These are phyloP conservation scores for Drosophila mojavensis DNA, from an alignment of 1,140 invertebrate genomes.

Conservation along the genomic window DNA sequence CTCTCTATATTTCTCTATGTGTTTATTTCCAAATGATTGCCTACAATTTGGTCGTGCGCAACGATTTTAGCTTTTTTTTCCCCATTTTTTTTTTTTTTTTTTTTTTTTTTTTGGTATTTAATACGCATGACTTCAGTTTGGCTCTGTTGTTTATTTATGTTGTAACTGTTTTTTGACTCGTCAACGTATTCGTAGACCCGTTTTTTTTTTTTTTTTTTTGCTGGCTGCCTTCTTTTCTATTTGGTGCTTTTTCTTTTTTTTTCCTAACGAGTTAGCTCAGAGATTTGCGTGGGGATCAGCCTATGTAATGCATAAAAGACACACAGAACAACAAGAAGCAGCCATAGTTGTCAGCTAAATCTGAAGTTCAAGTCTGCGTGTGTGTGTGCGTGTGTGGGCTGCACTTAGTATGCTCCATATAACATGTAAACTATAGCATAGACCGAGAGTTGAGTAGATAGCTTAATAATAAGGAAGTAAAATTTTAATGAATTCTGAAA, in stretches of 20 bases:
- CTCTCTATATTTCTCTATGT: slow-evolving; percentile 5
- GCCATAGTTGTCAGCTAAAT: slow-evolving; percentile 28
- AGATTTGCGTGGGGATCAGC: slow-evolving; percentile 45
- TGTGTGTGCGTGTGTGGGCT: slow-evolving; percentile 5
- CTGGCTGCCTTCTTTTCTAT: slow-evolving; percentile 4
- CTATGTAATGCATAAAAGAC: slow-evolving; percentile 29
- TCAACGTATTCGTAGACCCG: slow-evolving; percentile 39
- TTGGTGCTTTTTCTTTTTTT: slow-evolving; percentile 30
- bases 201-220: slow-evolving; percentile 14
- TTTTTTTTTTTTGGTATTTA: slow-evolving; percentile 60
- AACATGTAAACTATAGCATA: slow-evolving; percentile 15
- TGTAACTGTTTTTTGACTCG: slow-evolving; percentile 63
- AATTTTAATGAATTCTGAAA: not conserved
- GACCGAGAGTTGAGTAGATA: not conserved
- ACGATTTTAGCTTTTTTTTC: slow-evolving; percentile 51
- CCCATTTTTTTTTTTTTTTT: slow-evolving; percentile 32
- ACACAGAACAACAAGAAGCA: slow-evolving; percentile 8
- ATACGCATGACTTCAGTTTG: slow-evolving; percentile 73
- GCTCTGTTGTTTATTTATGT: slow-evolving; percentile 59
- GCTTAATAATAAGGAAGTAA: not conserved
- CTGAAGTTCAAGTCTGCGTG: slow-evolving; percentile 6
- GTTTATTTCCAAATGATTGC: slow-evolving; percentile 75
- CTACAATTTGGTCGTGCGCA: slow-evolving; percentile 78
- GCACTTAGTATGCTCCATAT: slow-evolving; percentile 21
- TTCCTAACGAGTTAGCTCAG: slow-evolving; percentile 34